These are phyloP conservation scores for Campoplex capitator DNA, from an alignment of 2,888 invertebrate genomes.

Conservation along the genomic window DNA sequence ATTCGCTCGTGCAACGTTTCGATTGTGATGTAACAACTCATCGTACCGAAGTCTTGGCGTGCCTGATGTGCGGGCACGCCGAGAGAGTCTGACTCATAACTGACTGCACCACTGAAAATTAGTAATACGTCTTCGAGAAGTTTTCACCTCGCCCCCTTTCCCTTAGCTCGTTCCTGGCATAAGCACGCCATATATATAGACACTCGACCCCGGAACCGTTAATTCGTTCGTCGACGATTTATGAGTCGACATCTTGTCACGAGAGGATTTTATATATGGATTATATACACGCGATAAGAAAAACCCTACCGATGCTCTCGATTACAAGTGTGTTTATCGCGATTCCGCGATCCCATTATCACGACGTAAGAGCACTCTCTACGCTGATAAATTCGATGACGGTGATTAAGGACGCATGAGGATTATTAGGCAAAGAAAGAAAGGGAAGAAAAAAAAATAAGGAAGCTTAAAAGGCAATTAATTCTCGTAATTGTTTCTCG, in stretches of 20 bases:
- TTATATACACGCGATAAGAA: slow-evolving; percentile 39
- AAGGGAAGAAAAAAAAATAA: neutral
- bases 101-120: slow-evolving; percentile 48
- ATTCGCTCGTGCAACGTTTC: neutral
- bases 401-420: neutral
- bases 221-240: slow-evolving; percentile 42
- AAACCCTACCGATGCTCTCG: slow-evolving; percentile 14
- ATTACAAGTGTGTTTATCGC: slow-evolving; percentile 35
- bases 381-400: neutral
- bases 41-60: slow-evolving; percentile 9
- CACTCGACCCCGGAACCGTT: slow-evolving; percentile 21
- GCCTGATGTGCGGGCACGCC: neutral
- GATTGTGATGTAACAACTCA: slow-evolving; percentile 9
- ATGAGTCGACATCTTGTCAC: slow-evolving; percentile 26
- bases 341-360: neutral
- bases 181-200: slow-evolving; percentile 1
- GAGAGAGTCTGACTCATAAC: slow-evolving; percentile 21
- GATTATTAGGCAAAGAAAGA: neutral
- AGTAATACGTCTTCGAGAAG: slow-evolving; percentile 27
- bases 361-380: neutral
- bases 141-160: neutral
- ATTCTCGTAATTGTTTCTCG: neutral
- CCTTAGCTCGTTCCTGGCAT: neutral
- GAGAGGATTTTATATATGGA: slow-evolving; percentile 37
- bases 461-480: neutral